Percentiles rank a stretch among this genome's conserved stretches.
These are phyloP conservation scores for Caenorhabditis sp. DNA, from an alignment of 2,888 invertebrate genomes.

Conservation along the genomic window DNA sequence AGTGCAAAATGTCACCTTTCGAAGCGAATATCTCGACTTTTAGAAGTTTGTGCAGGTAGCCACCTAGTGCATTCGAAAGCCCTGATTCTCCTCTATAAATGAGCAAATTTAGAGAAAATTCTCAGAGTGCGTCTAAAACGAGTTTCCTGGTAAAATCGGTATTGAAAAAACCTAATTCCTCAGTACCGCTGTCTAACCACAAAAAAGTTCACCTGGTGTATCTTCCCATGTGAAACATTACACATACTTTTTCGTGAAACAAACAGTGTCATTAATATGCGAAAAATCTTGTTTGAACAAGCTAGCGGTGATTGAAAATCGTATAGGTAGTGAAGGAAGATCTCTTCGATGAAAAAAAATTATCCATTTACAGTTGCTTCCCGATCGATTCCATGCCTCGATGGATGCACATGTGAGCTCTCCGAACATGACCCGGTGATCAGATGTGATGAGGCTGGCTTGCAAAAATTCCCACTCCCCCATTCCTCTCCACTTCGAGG, in stretches of 20 bases:
- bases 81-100: too few species aligned
- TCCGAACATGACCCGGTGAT: conserved; percentile 68
- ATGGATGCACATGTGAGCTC: conserved; percentile 69
- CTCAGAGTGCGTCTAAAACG: too few species aligned
- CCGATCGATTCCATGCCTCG: conserved; percentile 64
- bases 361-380: conserved; percentile 21
- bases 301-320: conserved; percentile 40
- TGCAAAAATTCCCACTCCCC: conserved; percentile 65
- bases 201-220: too few species aligned
- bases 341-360: not conserved
- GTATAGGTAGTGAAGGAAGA: conserved; percentile 5
- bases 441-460: conserved; percentile 67
- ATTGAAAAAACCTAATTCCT: too few species aligned
- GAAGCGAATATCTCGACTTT: too few species aligned
- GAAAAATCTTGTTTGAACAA: conserved; percentile 55
- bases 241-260: conserved; percentile 9
- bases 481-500: conserved; percentile 61
- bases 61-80: not conserved
- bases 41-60: not conserved
- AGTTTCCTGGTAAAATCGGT: too few species aligned
- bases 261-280: conserved; percentile 28
- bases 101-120: too few species aligned
- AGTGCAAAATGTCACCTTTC: too few species aligned
- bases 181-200: too few species aligned
- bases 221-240: not conserved